Evolutionary conservation across 2,113 vertebrate genomes (phyloP), one percentile per base, ranked within the genome.

Genomic region (Sigmodon hispidus): DNA sequence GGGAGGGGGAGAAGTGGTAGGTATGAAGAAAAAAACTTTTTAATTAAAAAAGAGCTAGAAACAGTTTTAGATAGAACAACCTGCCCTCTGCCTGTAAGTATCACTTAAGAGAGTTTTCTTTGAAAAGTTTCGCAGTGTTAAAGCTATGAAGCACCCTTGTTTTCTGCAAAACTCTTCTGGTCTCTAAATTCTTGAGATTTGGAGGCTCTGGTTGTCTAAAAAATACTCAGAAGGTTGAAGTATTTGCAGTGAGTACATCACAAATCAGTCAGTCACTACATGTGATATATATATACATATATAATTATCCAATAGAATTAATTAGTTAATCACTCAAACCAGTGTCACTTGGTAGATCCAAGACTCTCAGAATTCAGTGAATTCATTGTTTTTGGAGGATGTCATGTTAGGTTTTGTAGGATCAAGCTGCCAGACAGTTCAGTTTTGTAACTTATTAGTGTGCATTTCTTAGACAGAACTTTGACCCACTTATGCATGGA

Each of bases 371-470:
- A 69, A 16, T 59, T 86, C 29, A 69, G 26, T 77, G 10, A 21
- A 36, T 21, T 72, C 73, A 75, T 24, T 36, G 36, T 55, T 40
- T 24, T 24, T 77, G 13, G 17, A 73, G 72, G 24, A 34, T 40
- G 92, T 63, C 4, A n/a, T 81, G 79, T 40, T 43, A 13, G 52
- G 31, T 75, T 43, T 90, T 94, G 21, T 4, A 87, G 21, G 79
- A 17, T 72, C 12, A 24, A 59, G 75, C 91, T 43, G 13, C 29
- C 6, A 81, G 6, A 17, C 61, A 9, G 70, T 10, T 70, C 84
- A 93, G 67, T 90, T 52, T 85, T 85, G 8, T 67, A 93, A 97
- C 89, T 83, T 2, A 87, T 24, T 55, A 81, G 26, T 79, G 77
- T 93, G 86, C 55, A 52, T 94, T 87, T 17, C 55, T 80, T 36